phyloP scores from a whole-genome alignment of 2,797 vertebrate genomes.

The Emys orbicularis region DNA sequence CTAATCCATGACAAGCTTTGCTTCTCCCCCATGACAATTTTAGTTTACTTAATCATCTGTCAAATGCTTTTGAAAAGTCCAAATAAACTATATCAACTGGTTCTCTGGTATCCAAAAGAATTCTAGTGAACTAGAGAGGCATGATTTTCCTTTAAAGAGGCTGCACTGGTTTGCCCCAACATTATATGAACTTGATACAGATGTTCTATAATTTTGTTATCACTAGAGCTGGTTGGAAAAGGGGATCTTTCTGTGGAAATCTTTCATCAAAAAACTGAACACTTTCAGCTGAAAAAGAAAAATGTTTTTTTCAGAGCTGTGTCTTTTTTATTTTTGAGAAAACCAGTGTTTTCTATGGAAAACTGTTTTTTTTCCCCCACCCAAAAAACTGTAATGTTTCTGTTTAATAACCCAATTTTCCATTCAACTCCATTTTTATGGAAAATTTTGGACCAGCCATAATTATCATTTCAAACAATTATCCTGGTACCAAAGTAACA shows the following conservation, averaged over 20 bases:
- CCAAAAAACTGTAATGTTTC: neutral
- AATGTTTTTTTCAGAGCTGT: neutral
- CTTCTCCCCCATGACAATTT: neutral
- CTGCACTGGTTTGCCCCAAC: neutral
- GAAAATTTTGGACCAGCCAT: neutral
- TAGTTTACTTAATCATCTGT: neutral
- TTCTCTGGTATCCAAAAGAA: neutral
- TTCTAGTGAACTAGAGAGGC: neutral
- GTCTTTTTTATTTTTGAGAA: too few species aligned
- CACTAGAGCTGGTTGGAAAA: neutral
- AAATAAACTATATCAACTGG: neutral
- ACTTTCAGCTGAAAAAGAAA: neutral
- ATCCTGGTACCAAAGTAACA: fast-evolving
- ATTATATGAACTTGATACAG: neutral
- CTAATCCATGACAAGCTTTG: neutral
- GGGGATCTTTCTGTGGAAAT: neutral
- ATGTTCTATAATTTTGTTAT: neutral
- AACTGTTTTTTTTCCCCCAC: neutral
- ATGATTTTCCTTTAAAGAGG: neutral
- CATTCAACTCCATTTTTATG: neutral
- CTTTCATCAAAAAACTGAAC: neutral
- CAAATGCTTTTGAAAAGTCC: neutral
- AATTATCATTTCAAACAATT: neutral
- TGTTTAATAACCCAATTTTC: neutral
- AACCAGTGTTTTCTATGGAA: neutral